Conservation (phyloP, 2,797 vertebrate species). For the Aeoliscus strigatus region DNA sequence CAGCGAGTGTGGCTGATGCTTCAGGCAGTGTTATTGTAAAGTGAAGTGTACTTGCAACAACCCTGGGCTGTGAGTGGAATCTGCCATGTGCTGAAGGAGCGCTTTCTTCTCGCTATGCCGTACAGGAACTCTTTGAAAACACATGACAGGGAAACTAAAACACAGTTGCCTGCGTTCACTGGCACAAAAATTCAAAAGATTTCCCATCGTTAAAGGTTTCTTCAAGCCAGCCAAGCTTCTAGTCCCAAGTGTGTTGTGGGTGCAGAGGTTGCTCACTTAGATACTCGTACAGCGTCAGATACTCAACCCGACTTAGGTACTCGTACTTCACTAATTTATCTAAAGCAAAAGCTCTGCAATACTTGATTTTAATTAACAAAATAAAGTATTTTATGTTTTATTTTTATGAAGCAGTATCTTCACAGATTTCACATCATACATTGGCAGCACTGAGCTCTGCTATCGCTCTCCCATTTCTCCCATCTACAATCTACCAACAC, state of each 20-base stretch:
- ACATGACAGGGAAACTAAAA: conserved; percentile 10
- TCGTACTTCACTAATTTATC: no score
- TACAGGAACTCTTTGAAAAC: conserved; percentile 9
- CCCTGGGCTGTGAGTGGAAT: conserved; percentile 15
- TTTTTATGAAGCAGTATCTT: no score
- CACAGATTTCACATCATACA: no score
- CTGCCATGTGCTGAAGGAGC: conserved; percentile 8
- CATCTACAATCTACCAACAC: conserved; percentile 20
- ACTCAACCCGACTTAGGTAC: no score
- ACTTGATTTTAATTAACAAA: no score
- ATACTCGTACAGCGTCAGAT: no score
- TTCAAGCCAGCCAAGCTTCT: background rate
- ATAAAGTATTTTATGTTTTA: no score
- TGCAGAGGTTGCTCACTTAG: no score
- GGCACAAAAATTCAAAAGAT: background rate
- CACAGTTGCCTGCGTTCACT: conserved; percentile 7
- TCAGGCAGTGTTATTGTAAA: conserved; percentile 28
- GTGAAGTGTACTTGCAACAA: conserved; percentile 4
- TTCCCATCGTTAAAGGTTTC: background rate
- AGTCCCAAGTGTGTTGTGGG: background rate
- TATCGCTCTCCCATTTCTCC: no score
- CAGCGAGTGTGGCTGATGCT: conserved; percentile 15
- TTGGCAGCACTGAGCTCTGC: no score
- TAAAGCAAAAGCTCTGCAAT: no score
- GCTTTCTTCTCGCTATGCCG: conserved; percentile 2